A percentile compares a stretch with the other conserved stretches of the same genome.
These are phyloP conservation scores for Phymatocera aterrima DNA, from an alignment of 2,888 invertebrate genomes.

Conservation along the genomic window DNA sequence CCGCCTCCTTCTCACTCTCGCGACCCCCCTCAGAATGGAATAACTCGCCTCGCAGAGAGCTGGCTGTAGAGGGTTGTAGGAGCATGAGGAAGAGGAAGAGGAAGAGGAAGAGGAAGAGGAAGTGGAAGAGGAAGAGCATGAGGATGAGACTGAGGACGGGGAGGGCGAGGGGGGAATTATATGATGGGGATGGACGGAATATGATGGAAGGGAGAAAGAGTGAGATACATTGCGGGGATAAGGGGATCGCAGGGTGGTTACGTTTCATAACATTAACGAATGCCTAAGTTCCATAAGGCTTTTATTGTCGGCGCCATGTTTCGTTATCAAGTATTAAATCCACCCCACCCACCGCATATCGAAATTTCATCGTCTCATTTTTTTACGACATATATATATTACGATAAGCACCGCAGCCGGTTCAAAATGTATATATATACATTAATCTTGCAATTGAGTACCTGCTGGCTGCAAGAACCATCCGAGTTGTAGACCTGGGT, in stretches of 20 bases:
- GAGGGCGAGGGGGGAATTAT: neutral
- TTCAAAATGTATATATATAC: neutral
- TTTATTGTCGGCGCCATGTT: constrained; percentile 60
- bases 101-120: constrained; percentile 50
- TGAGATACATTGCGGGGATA: no score
- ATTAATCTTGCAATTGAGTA: no score
- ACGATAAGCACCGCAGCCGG: neutral
- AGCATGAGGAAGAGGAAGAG: constrained; percentile 52
- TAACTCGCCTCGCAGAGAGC: constrained; percentile 40
- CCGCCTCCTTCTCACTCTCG: no score
- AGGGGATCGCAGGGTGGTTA: constrained; percentile 55
- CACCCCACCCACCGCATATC: no score
- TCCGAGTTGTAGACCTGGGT: no score
- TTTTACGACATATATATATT: constrained; percentile 13
- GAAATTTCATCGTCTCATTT: constrained; percentile 47
- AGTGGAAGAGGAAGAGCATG: constrained; percentile 57
- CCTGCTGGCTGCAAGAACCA: no score
- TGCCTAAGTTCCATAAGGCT: constrained; percentile 63
- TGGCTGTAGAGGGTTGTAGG: constrained; percentile 59
- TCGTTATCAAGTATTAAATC: constrained; percentile 56
- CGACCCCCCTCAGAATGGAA: constrained; percentile 51
- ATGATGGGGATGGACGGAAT: constrained; percentile 47
- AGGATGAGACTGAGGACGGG: constrained; percentile 44
- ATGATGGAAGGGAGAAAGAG: constrained; percentile 58
- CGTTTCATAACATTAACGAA: constrained; percentile 68